phyloP scores from a whole-genome alignment of 2,113 vertebrate species.

The Hippocampus barbouri region DNA sequence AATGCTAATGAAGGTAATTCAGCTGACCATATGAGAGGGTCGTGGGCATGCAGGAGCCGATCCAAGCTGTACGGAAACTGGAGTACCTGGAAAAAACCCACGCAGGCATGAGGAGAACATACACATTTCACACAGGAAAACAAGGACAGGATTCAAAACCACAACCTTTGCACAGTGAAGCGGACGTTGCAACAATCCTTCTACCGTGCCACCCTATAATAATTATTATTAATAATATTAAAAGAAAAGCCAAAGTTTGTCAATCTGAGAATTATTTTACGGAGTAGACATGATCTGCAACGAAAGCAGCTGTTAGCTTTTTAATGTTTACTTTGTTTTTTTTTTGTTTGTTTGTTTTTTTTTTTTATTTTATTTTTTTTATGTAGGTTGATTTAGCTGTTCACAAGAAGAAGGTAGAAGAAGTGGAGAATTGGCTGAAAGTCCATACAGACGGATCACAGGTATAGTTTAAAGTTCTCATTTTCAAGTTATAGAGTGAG shows the following conservation, averaged over 20 bases:
- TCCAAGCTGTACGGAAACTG: too few relatives aligned
- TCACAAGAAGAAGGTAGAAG: conserved; percentile 95
- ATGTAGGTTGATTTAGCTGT: conserved; percentile 84
- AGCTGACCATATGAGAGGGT: too few relatives aligned
- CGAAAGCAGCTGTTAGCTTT: neutral
- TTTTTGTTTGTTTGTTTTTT: neutral
- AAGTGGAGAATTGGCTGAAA: conserved; percentile 90
- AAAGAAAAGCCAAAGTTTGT: neutral
- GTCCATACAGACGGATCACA: conserved; percentile 62
- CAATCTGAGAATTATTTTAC: neutral
- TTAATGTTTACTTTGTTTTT: neutral
- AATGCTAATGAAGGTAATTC: too few relatives aligned
- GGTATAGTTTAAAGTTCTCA: conserved; percentile 59
- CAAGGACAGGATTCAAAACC: too few relatives aligned
- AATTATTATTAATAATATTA: neutral
- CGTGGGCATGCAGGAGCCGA: too few relatives aligned
- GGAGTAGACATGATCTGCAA: neutral
- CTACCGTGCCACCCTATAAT: too few relatives aligned
- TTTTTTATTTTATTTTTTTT: neutral
- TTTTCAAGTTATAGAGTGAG: neutral
- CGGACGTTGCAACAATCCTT: too few relatives aligned
- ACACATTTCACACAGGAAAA: too few relatives aligned
- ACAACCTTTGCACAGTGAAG: too few relatives aligned
- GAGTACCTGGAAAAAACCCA: too few relatives aligned
- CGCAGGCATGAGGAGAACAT: too few relatives aligned